Evolutionary conservation across 2,113 vertebrate genomes (phyloP).

Genomic region (Cnemophilus loriae): DNA sequence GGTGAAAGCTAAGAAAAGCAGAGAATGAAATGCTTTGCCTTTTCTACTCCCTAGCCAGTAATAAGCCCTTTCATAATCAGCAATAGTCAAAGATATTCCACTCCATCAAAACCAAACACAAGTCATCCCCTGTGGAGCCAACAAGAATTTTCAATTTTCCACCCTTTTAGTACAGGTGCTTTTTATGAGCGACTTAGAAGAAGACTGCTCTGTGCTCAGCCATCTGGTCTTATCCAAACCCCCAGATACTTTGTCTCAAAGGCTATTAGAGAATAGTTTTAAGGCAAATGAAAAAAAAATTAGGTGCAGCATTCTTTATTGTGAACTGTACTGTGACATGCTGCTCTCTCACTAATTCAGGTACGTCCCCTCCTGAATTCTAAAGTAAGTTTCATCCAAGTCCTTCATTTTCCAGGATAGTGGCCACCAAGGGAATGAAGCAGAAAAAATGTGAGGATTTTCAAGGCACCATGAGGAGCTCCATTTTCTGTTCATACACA

Average conservation of each 20-base stretch:
- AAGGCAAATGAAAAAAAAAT: background rate
- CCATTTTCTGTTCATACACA: background rate
- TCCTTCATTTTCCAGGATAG: constrained; percentile 5
- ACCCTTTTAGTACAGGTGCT: constrained; percentile 57
- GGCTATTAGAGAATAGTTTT: constrained; percentile 14
- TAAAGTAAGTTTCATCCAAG: background rate
- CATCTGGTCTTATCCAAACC: constrained; percentile 34
- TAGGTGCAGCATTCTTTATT: background rate
- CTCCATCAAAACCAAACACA: constrained; percentile 48
- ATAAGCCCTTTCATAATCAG: constrained; percentile 57
- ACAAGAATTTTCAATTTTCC: constrained; percentile 66
- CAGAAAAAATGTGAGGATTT: background rate
- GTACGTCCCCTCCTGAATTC: constrained; percentile 22
- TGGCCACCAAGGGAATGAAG: background rate
- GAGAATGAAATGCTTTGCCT: constrained; percentile 8
- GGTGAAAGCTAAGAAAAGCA: constrained; percentile 34
- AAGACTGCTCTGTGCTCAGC: constrained; percentile 32
- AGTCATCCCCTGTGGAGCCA: constrained; percentile 41
- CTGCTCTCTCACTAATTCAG: background rate
- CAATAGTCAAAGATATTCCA: constrained; percentile 37
- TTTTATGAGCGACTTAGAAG: constrained; percentile 26
- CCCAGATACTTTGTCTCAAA: constrained; percentile 20
- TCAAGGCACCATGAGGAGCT: constrained; percentile 25
- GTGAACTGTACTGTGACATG: background rate
- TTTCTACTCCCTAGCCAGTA: constrained; percentile 41